phyloP scores from a whole-genome alignment of 2,797 vertebrate genomes.

The Hafferia zeledoni region DNA sequence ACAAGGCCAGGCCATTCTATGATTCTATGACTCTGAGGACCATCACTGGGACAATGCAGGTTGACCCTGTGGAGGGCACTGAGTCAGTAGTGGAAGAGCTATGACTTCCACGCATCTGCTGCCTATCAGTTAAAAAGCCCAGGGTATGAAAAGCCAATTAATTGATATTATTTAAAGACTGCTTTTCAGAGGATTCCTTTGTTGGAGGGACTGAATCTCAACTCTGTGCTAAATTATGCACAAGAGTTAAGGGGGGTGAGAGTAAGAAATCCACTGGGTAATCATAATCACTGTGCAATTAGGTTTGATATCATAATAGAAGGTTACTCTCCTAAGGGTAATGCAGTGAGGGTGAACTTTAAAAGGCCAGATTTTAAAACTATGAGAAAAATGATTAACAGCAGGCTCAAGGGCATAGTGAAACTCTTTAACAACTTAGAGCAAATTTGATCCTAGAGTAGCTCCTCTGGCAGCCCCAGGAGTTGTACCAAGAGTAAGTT shows the following conservation, averaged over 20 bases:
- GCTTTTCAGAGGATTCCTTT: slow-evolving; percentile 9
- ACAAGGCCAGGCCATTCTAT: background rate
- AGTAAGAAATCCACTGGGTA: slow-evolving; percentile 60
- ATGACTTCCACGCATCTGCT: background rate
- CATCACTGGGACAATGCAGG: background rate
- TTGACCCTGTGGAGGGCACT: background rate
- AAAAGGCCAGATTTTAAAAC: slow-evolving; percentile 69
- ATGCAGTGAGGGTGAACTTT: slow-evolving; percentile 68
- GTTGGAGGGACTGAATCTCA: slow-evolving; percentile 4
- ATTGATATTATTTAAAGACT: slow-evolving; percentile 45
- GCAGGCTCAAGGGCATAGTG: slow-evolving; percentile 68
- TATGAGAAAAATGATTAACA: slow-evolving; percentile 63
- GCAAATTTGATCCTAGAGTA: slow-evolving; percentile 52
- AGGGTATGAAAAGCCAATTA: background rate
- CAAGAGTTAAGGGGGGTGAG: slow-evolving; percentile 54
- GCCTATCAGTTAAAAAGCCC: background rate
- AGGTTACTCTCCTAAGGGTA: slow-evolving; percentile 64
- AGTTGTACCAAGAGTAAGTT: slow-evolving; percentile 44
- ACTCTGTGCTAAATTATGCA: slow-evolving; percentile 46
- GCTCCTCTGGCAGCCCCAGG: background rate
- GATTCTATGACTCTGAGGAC: background rate
- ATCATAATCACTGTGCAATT: slow-evolving; percentile 63
- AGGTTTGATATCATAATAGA: slow-evolving; percentile 72
- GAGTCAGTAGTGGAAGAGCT: background rate
- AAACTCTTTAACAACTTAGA: slow-evolving; percentile 53